Evolutionary conservation across 2,113 vertebrate genomes (phyloP).

Genomic region (Grammomys dolichurus): DNA sequence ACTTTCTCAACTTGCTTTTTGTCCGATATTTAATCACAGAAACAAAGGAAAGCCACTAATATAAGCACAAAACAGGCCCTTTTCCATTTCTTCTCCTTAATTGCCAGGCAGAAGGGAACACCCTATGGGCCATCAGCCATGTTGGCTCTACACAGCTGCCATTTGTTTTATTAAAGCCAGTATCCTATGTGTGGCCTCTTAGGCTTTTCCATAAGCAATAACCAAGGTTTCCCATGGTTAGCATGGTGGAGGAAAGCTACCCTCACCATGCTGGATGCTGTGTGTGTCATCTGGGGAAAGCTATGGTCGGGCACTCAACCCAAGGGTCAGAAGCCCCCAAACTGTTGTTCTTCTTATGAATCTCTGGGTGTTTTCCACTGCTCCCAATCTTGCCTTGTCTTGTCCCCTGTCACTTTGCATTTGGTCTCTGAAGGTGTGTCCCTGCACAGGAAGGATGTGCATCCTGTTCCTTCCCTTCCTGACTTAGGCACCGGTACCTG

Average conservation of each 20-base stretch:
- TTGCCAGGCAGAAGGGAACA: neutral
- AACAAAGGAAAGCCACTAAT: neutral
- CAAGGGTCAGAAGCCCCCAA: neutral
- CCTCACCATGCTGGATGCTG: neutral
- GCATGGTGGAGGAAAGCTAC: neutral
- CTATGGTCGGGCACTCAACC: neutral
- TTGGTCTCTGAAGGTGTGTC: neutral
- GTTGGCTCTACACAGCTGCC: neutral
- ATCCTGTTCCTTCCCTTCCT: neutral
- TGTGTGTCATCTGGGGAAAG: neutral
- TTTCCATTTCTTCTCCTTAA: neutral
- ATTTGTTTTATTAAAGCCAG: neutral
- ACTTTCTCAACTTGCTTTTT: neutral
- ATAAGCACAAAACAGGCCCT: neutral
- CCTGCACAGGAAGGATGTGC: neutral
- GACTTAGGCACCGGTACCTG: neutral
- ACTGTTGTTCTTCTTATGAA: neutral
- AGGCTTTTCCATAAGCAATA: neutral
- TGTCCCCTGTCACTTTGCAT: neutral
- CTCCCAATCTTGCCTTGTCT: neutral
- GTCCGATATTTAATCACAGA: neutral
- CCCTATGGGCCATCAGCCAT: neutral
- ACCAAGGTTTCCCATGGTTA: neutral
- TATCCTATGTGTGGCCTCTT: neutral
- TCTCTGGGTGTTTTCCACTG: neutral